These are phyloP conservation scores for Oreohelix idahoensis DNA, from an alignment of 1,140 invertebrate species.

Conservation along the genomic window DNA sequence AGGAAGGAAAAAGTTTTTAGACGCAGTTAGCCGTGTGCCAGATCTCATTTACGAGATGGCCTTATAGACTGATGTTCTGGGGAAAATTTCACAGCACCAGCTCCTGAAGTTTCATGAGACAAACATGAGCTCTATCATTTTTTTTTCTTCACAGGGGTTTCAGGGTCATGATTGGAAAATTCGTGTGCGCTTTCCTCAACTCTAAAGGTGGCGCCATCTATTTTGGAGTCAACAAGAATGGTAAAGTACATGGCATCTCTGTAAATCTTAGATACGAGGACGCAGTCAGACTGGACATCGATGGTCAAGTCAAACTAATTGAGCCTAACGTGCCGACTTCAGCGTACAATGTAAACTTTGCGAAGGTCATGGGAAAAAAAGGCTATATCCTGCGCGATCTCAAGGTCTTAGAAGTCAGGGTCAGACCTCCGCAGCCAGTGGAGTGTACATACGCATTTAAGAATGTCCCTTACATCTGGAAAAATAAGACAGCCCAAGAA, in stretches of 20 bases:
- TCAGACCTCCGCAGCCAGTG: neutral
- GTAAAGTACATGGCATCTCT: neutral
- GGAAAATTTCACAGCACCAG: too few relatives aligned
- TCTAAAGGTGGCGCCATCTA: slow-evolving; percentile 14
- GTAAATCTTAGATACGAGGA: neutral
- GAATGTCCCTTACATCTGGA: neutral
- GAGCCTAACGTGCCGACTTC: neutral
- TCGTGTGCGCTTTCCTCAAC: slow-evolving; percentile 31
- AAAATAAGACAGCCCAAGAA: neutral
- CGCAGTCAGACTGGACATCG: neutral
- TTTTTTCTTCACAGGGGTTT: neutral
- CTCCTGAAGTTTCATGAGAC: too few relatives aligned
- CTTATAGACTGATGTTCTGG: too few relatives aligned
- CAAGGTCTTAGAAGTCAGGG: slow-evolving; percentile 27
- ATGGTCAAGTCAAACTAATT: neutral
- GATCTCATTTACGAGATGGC: too few relatives aligned
- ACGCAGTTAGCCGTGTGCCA: too few relatives aligned
- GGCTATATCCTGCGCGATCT: neutral
- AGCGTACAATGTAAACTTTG: slow-evolving; percentile 19
- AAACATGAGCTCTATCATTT: too few relatives aligned
- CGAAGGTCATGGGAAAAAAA: neutral
- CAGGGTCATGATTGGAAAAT: slow-evolving; percentile 1
- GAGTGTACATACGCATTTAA: neutral
- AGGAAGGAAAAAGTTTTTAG: too few relatives aligned
- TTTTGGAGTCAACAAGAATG: slow-evolving; percentile 18